phyloP scores from a whole-genome alignment of 2,113 vertebrate species.

The Malaclemys terrapin region DNA sequence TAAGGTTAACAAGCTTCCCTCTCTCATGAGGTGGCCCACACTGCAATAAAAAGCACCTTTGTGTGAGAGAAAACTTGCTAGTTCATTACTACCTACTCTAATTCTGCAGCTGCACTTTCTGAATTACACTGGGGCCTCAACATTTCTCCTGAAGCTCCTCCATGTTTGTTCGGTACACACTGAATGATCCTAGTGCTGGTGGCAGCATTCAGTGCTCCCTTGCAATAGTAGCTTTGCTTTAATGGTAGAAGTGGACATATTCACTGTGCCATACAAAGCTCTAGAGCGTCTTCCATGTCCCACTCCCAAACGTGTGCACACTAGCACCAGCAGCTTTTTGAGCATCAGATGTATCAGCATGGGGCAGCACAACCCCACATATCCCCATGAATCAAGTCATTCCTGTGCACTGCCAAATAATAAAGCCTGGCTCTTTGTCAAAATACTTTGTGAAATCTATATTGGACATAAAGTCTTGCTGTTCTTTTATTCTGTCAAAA shows the following conservation, averaged over 20 bases:
- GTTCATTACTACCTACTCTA: background rate
- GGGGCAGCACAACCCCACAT: background rate
- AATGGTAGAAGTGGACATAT: background rate
- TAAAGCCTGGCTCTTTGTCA: background rate
- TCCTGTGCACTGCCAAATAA: background rate
- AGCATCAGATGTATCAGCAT: background rate
- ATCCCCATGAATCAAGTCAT: background rate
- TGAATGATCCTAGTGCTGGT: background rate
- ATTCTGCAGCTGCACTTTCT: background rate
- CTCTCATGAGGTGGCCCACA: background rate
- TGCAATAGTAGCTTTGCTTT: background rate
- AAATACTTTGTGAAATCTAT: background rate
- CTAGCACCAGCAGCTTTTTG: background rate
- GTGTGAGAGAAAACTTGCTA: background rate
- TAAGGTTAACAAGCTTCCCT: background rate
- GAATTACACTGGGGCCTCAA: background rate
- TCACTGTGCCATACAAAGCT: background rate
- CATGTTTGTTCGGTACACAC: background rate
- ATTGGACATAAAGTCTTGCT: background rate
- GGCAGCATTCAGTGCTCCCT: background rate
- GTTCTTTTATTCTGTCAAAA: constrained; percentile 33
- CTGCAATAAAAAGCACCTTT: background rate
- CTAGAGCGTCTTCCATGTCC: background rate
- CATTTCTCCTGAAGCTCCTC: background rate
- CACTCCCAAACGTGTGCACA: background rate